Evolutionary conservation across 2,888 invertebrate species (phyloP).

Genomic region (Ditula angustiorana): DNA sequence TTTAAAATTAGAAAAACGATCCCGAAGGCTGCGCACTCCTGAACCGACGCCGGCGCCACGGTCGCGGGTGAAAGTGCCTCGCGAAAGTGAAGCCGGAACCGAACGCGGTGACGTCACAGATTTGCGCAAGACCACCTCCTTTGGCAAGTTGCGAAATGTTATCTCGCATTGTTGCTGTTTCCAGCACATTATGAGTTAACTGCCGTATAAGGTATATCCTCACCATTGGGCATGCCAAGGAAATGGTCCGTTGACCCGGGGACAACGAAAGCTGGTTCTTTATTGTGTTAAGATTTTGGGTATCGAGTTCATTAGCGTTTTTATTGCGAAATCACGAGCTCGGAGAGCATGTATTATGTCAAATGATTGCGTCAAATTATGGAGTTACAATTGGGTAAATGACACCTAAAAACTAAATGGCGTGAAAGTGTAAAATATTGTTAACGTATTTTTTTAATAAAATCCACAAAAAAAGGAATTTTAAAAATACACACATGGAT

Average conservation of each 20-base stretch:
- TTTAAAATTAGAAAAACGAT: background rate
- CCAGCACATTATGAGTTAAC: constrained; percentile 20
- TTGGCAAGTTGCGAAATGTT: constrained; percentile 74
- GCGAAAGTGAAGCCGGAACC: constrained; percentile 85
- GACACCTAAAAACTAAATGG: too few species aligned
- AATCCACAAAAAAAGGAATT: too few species aligned
- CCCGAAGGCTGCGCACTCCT: constrained; percentile 36
- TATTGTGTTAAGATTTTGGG: constrained; percentile 9
- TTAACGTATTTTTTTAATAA: too few species aligned
- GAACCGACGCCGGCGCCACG: constrained; percentile 53
- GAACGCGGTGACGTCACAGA: constrained; percentile 75
- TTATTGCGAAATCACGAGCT: constrained; percentile 18
- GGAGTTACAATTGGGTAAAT: background rate
- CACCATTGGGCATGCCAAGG: constrained; percentile 11
- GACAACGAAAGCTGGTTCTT: constrained; percentile 10
- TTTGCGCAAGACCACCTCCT: constrained; percentile 77
- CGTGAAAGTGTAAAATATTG: too few species aligned
- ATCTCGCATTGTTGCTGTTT: constrained; percentile 64
- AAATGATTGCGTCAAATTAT: constrained; percentile 1
- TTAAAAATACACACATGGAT: too few species aligned
- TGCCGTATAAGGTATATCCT: constrained; percentile 20
- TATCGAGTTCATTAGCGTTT: constrained; percentile 11
- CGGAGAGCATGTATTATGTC: constrained; percentile 16
- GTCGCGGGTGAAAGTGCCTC: constrained; percentile 79
- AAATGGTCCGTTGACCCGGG: constrained; percentile 20